phyloP scores from a whole-genome alignment of 1,140 invertebrate genomes.

The Leptonema lineaticorne region DNA sequence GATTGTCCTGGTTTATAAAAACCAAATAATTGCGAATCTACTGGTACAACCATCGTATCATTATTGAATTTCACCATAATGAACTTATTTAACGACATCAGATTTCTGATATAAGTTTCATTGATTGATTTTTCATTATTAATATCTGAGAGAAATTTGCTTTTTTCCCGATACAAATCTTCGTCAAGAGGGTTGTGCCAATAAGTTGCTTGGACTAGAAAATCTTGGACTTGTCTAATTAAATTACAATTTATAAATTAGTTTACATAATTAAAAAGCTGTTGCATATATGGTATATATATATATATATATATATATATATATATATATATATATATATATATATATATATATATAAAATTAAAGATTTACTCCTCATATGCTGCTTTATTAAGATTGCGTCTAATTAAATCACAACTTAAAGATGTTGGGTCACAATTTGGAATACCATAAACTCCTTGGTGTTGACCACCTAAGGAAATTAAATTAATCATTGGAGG shows the following conservation, averaged over 20 bases:
- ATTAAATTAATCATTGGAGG: constrained; percentile 86
- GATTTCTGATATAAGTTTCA: constrained; percentile 68
- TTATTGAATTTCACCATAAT: constrained; percentile 90
- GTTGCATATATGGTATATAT: no score
- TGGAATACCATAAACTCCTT: constrained; percentile 88
- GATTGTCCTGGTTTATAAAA: constrained; percentile 81
- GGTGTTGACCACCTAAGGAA: constrained; percentile 94
- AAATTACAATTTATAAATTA: no score
- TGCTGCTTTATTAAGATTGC: constrained; percentile 82
- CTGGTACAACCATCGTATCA: constrained; percentile 90
- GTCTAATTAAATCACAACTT: constrained; percentile 80
- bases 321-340: no score
- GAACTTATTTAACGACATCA: constrained; percentile 80
- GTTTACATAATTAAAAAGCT: no score
- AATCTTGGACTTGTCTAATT: constrained; percentile 74
- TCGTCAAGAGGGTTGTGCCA: constrained; percentile 97
- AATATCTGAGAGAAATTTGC: constrained; percentile 91
- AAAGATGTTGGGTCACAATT: constrained; percentile 69
- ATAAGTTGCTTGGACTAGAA: constrained; percentile 91
- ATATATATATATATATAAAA: no score
- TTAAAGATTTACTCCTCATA: constrained; percentile 69
- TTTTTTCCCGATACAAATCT: constrained; percentile 73
- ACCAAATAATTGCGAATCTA: constrained; percentile 89
- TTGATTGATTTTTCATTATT: constrained; percentile 86
- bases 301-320: no score